These are phyloP conservation scores for Drosophila busckii DNA, from an alignment of 1,140 invertebrate species.

Conservation along the genomic window DNA sequence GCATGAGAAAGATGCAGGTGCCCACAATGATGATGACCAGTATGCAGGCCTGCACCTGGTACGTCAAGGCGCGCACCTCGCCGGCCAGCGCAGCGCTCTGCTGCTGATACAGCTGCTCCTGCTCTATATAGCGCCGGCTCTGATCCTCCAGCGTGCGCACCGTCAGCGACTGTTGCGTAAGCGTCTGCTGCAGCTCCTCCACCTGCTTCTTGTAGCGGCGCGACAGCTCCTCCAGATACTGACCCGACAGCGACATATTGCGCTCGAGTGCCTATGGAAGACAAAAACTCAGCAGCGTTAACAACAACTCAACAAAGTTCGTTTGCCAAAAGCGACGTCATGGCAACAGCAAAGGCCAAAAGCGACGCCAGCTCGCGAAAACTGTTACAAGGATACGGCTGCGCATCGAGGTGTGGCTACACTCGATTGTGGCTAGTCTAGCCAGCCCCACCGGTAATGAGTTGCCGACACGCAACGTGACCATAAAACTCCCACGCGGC, in stretches of 20 bases:
- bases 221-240: slow-evolving; percentile 97
- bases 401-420: slow-evolving; percentile 30
- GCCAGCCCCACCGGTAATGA: slow-evolving; percentile 38
- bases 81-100: slow-evolving; percentile 82
- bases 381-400: slow-evolving; percentile 41
- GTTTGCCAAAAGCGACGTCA: slow-evolving; percentile 10
- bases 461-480: slow-evolving; percentile 45
- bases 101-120: slow-evolving; percentile 84
- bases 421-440: slow-evolving; percentile 38
- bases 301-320: slow-evolving; percentile 7
- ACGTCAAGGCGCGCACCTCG: slow-evolving; percentile 82
- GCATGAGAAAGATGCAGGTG: slow-evolving; percentile 62
- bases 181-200: slow-evolving; percentile 93
- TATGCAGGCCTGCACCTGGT: slow-evolving; percentile 68
- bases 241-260: slow-evolving; percentile 96
- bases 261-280: slow-evolving; percentile 89
- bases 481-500: slow-evolving; percentile 25
- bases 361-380: too few relatives aligned
- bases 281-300: slow-evolving; percentile 25
- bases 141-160: slow-evolving; percentile 87
- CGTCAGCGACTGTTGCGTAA: slow-evolving; percentile 92
- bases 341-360: slow-evolving; percentile 4
- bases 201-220: slow-evolving; percentile 96
- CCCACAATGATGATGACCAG: slow-evolving; percentile 65
- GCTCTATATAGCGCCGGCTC: slow-evolving; percentile 84